Evolutionary conservation across 2,113 vertebrate species (phyloP), one percentile per base, ranked within the genome.

Genomic region (Callospermophilus lateralis): DNA sequence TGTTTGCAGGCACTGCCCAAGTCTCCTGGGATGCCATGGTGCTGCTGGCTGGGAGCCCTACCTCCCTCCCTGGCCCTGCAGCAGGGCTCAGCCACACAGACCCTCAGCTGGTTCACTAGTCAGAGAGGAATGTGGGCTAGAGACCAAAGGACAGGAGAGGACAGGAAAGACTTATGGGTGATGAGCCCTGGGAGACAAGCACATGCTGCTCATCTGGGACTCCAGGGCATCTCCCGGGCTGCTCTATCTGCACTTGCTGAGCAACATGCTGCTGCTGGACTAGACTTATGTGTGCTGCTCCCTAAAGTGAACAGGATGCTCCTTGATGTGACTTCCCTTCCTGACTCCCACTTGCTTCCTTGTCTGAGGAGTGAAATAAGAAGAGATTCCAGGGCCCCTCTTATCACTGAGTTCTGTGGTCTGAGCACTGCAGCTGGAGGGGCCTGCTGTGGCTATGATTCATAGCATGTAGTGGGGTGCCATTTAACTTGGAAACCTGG

Each of bases 161-260:
- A 3, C 0, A 16, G 34, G 73, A 42, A 26, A 8, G 61, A 45
- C 15, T 8, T 3, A 0, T 34, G 4, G 13, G 22, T 26, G 2
- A 67, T 5, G 30, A 28, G 28, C 30, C 51, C 2, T 0, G 7
- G 80, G 3, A 32, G 39, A 61, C 51, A 8, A 45, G 17, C 22
- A 6, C 4, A 45, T 1, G 19, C 17, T 1, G 6, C 4, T n/a
- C 51, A 0, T 17, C 17, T 24, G 34, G 76, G 12, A 1, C 16
- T 37, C 19, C 4, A 4, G 3, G 42, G 80, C 72, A 5, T 7
- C 63, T 10, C n/a, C 19, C 5, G 6, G 6, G 20, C 20, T 55
- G 3, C 22, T 1, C 0, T 6, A 7, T 45, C 42, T 4, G 9
- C 2, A 1, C 34, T 1, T 26, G 51, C 51, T 76, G 58, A 37